Evolutionary conservation across 2,888 invertebrate genomes (phyloP), one percentile per base, ranked within the genome.

Genomic region (Nebria brevicollis): DNA sequence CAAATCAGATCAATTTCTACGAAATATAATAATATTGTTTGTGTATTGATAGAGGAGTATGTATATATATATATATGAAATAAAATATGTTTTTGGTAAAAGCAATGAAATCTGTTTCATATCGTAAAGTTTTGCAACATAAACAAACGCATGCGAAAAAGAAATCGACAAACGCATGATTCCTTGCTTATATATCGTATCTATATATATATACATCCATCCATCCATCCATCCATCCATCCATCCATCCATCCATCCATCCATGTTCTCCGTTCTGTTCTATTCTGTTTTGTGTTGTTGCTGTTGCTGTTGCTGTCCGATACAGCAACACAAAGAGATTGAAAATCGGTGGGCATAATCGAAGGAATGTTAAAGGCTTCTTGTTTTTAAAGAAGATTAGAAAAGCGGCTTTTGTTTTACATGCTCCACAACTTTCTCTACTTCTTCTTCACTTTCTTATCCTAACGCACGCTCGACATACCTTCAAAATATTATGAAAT

Each of bases 351-450:
- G 54, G 54, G 75, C 70, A 80, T 80, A 80, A 80, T 80, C 80
- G 80, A 70, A 75, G 66, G 80, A 80, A 80, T 80, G 80, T 80
- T 80, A 64, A 75, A 68, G 72, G 75, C 75, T 80, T 74, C 75
- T 75, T 75, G 80, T 80, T 80, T 79, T 80, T 80, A 75, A 75
- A 79, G 66, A 74, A 80, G 80, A 80, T 80, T 80, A 80, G 80
- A 80, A 68, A 65, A 80, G 75, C 73, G 74, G 75, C 80, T 80
- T 54, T 80, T 80, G 80, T 80, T 74, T 68, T 70, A 66, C 80
- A 75, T 80, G 66, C 70, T 65, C 64, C 70, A 26, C 43, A 26
- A 43, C 34, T 80, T 54, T 80, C 43, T 66, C 54, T 34, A 34
- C 34, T 34, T 34, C 4, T 34, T 34, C 34, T 34, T 34, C 5